phyloP scores from a whole-genome alignment of 2,113 vertebrate species.

The Albula goreensis region DNA sequence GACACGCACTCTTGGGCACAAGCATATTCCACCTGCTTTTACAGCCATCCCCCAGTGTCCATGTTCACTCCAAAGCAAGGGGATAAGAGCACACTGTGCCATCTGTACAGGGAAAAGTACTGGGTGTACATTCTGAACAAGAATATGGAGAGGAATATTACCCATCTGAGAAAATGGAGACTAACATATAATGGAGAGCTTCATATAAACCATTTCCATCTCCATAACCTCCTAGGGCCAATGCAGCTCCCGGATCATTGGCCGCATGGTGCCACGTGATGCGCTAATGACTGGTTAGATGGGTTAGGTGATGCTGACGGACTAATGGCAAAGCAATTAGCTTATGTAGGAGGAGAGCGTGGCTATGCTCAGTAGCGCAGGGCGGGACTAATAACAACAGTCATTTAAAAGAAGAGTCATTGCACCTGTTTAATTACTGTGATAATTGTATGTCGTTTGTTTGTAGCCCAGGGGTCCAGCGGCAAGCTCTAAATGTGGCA shows the following conservation, averaged over 20 bases:
- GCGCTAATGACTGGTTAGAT: conserved; percentile 69
- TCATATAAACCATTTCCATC: not conserved
- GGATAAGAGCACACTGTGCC: not conserved
- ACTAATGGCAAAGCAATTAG: conserved; percentile 71
- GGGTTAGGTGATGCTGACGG: conserved; percentile 63
- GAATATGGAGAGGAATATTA: not conserved
- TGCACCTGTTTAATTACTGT: conserved; percentile 75
- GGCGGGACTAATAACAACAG: conserved; percentile 64
- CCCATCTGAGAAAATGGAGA: no score
- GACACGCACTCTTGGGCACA: not conserved
- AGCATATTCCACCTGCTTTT: not conserved
- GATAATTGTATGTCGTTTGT: conserved; percentile 63
- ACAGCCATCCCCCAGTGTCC: not conserved
- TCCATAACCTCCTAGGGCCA: not conserved
- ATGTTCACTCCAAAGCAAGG: not conserved
- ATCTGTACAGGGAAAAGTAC: not conserved
- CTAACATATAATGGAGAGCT: no score
- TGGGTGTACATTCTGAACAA: not conserved
- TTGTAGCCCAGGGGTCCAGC: conserved; percentile 54
- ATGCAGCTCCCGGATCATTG: conserved; percentile 56
- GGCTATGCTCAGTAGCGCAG: conserved; percentile 53
- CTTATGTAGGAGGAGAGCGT: conserved; percentile 55
- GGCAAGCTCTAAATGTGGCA: conserved; percentile 50
- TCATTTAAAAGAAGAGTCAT: conserved; percentile 67
- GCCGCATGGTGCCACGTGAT: conserved; percentile 64